phyloP scores from a whole-genome alignment of 2,888 invertebrate genomes.

The Cryptocephalus moraei region DNA sequence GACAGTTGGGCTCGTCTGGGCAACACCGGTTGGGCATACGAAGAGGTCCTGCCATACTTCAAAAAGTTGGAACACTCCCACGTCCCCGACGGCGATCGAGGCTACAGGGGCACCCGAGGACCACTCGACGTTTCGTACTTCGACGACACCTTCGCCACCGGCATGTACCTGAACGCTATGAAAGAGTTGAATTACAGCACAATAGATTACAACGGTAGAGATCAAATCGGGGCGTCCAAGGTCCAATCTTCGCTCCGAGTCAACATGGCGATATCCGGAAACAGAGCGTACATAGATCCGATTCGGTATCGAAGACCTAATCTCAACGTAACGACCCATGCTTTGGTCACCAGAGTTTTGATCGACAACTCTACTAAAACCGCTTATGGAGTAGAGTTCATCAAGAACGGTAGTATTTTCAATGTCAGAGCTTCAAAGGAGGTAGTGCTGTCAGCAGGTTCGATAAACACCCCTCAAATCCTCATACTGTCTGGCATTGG shows the following conservation, averaged over 20 bases:
- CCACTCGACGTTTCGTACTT: neutral
- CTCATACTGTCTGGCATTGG: conserved; percentile 63
- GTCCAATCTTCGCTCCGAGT: conserved; percentile 64
- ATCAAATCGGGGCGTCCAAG: conserved; percentile 5
- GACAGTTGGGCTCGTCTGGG: conserved; percentile 70
- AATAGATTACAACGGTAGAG: conserved; percentile 64
- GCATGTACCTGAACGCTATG: conserved; percentile 60
- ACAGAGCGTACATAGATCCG: conserved; percentile 1
- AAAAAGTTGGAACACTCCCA: conserved; percentile 63
- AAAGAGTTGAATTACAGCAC: conserved; percentile 67
- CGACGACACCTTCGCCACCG: neutral
- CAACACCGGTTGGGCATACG: conserved; percentile 79
- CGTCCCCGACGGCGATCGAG: neutral
- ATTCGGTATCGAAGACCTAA: conserved; percentile 50
- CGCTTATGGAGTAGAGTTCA: conserved; percentile 65
- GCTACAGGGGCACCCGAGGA: neutral
- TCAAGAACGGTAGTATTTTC: conserved; percentile 55
- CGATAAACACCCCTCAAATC: conserved; percentile 64
- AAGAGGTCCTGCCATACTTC: conserved; percentile 71
- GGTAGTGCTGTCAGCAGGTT: conserved; percentile 77
- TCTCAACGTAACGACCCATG: conserved; percentile 63
- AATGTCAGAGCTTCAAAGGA: conserved; percentile 61
- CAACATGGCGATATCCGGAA: conserved; percentile 59
- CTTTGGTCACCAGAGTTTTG: conserved; percentile 60
- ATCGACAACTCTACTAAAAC: conserved; percentile 52